These are phyloP conservation scores for Phaonia tiefii DNA, from an alignment of 2,888 invertebrate species.

Conservation along the genomic window DNA sequence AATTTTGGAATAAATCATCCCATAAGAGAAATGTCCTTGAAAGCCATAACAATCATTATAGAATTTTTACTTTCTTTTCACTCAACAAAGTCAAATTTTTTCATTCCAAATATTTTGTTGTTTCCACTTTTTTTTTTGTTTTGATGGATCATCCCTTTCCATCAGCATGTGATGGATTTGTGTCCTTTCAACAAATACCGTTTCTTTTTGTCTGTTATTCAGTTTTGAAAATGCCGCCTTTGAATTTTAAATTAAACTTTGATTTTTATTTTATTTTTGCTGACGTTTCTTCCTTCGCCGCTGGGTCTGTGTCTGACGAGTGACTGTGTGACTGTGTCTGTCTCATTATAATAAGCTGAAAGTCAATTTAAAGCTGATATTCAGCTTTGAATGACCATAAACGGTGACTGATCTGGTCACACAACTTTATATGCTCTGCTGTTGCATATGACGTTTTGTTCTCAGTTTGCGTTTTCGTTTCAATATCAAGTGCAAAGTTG, in stretches of 20 bases:
- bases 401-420: constrained; percentile 44
- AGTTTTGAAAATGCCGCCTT: constrained; percentile 10
- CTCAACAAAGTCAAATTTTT: not conserved
- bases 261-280: not conserved
- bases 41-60: constrained; percentile 7
- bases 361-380: constrained; percentile 27
- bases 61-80: not conserved
- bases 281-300: not conserved
- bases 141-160: not conserved
- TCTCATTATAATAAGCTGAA: constrained; percentile 65
- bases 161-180: constrained; percentile 43
- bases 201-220: constrained; percentile 9
- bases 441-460: not conserved
- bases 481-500: not conserved
- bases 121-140: not conserved
- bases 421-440: not conserved
- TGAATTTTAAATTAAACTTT: not conserved
- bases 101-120: not conserved
- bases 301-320: constrained; percentile 18
- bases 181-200: constrained; percentile 53
- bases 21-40: constrained; percentile 1
- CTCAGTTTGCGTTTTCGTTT: not conserved
- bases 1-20: not conserved
- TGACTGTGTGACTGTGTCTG: constrained; percentile 48
- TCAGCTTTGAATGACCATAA: constrained; percentile 24